Base-by-base conservation (phyloP, 92 coral and sea anemone genomes). In the Porites rus region DNA sequence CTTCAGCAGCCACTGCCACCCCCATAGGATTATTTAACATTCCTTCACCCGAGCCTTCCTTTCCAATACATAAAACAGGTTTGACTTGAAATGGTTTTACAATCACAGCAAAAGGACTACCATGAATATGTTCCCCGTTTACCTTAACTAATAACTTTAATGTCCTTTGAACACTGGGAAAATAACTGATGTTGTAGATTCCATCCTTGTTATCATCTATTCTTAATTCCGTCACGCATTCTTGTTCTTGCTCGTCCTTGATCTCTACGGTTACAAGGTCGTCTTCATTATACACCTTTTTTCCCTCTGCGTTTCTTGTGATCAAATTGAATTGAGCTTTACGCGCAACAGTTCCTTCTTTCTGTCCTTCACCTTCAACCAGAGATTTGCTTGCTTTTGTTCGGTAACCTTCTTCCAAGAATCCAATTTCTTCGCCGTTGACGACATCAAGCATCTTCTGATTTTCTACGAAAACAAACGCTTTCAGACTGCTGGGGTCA, bases 51-150 rank as follows among this genome's bases (percentile, higher is more conserved):
- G 58, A 71, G 56, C 75, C 54, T 11, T 38, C 0, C 46, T 1
- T 0, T 38, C 75, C 54, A 38, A 71, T 6, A 43, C 22, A 31
- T 1, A 71, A 71, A 31, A 71, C 19, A 14, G 75, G 75, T 71
- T 71, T 71, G 54, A 43, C 20, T 13, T 71, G 51, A 43, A 71
- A 71, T 17, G 75, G 19, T 71, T 71, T 71, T 31, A 43, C 75
- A 11, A 46, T 9, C 43, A 71, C 54, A 38, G 21, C 8, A 38
- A 71, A 71, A 38, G 75, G 75, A 19, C 75, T 46, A 11, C 75
- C 75, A 14, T 10, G 52, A 25, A 71, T 54, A 71, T 71, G 56
- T 71, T 71, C 20, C 75, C 58, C 54, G 51, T 71, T 71, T 13
- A 71, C 75, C 19, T 38, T 2, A 43, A 71, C n/a, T 3, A 51